These are phyloP conservation scores for Meda fulgida DNA, from an alignment of 2,797 vertebrate genomes.

Conservation along the genomic window DNA sequence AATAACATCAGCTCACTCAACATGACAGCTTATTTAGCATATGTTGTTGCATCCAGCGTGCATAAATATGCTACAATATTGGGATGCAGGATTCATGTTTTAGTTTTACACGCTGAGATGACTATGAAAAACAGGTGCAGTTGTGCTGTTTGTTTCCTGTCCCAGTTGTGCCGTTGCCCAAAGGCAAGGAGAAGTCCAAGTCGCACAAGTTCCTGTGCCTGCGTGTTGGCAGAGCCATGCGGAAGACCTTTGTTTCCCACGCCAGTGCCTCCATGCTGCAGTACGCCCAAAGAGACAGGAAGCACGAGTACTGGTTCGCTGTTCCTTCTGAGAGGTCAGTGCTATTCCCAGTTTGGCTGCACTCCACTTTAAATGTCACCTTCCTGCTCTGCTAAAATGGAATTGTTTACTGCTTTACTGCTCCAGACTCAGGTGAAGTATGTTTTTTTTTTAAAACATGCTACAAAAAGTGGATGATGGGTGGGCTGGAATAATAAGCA, in stretches of 20 bases:
- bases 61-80: background rate
- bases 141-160: slow-evolving; percentile 46
- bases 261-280: slow-evolving; percentile 98
- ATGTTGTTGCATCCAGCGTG: background rate
- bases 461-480: background rate
- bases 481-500: no score
- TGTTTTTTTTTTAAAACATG: background rate
- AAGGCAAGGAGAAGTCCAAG: slow-evolving; percentile 79
- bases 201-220: slow-evolving; percentile 93
- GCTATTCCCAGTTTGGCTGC: background rate
- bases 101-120: background rate
- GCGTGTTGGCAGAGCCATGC: slow-evolving; percentile 96
- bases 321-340: slow-evolving; percentile 96
- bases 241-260: slow-evolving; percentile 96
- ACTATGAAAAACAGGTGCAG: slow-evolving; percentile 16
- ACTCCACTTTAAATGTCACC: background rate
- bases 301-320: slow-evolving; percentile 98
- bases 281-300: slow-evolving; percentile 96
- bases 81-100: background rate
- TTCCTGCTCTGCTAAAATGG: background rate
- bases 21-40: slow-evolving; percentile 50
- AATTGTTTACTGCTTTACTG: background rate
- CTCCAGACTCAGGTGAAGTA: background rate
- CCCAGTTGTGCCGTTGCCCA: slow-evolving; percentile 64
- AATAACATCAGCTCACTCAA: slow-evolving; percentile 59